Base-by-base conservation (phyloP, 2,888 invertebrate genomes). In the Campoplex capitator region DNA sequence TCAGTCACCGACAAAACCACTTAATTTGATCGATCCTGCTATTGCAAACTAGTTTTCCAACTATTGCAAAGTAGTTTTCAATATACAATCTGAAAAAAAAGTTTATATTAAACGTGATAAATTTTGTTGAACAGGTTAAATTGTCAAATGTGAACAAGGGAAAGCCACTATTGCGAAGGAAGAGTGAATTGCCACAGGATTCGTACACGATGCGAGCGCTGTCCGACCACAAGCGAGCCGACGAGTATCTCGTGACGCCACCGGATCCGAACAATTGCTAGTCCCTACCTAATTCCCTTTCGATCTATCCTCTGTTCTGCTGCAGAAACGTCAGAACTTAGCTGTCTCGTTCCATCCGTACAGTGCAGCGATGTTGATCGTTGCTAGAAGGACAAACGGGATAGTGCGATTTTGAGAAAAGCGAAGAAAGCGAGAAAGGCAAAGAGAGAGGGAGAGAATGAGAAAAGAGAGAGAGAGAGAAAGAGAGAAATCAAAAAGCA, bases 131-230 rank as follows among this genome's bases (percentile, higher is more conserved):
- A 77, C 87, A 93, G 93, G 93, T 92, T 84, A 93, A 93, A 86
- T 91, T 93, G 85, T 92, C 93, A 65, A 92, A 92, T 84, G 89
- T 90, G 35, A 93, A 93, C 88, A 97, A 96, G 95, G 98, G 96
- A 94, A 98, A 98, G 95, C 98, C 98, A 78, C 95, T 99, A 91
- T 96, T 99, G 89, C 97, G 99, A 95, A 97, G 98, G 95, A 99
- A 99, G 95, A 99, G 98, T 23, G 98, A 99, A 95, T 96, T 99
- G 94, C 99, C 99, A 71, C 98, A 98, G 93, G 99, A 99, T 95
- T 96, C 97, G 91, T 97, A 97, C 94, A 99, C 98, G 80, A 97
- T 98, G 92, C 97, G 97, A 95, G 98, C 98, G 89, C 96, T 99
- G 91, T 97, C 97, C 94, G 98, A 98, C 94, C 98, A 99, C 96